Evolutionary conservation across 2,113 vertebrate species (phyloP).

Genomic region (Reinhardtius hippoglossoides): DNA sequence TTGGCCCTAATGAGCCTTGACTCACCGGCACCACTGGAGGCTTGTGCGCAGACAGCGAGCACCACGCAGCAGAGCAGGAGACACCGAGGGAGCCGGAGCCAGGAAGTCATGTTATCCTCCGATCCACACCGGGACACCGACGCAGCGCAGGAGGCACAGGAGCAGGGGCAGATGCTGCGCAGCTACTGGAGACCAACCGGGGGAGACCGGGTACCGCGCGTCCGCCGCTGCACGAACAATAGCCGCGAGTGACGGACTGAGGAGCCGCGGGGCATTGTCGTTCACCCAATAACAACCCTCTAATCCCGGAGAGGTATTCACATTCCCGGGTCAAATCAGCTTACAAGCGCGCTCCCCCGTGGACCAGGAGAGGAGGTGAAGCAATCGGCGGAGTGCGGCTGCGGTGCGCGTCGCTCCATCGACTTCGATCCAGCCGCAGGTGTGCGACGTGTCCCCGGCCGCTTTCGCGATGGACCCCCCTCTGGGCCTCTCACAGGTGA

Average conservation of each 20-base stretch:
- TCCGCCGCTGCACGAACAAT: constrained; percentile 71
- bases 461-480: not conserved
- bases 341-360: constrained; percentile 72
- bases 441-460: constrained; percentile 67
- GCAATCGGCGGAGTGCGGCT: constrained; percentile 44
- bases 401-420: constrained; percentile 59
- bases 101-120: constrained; percentile 81
- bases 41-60: constrained; percentile 49
- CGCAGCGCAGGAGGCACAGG: constrained; percentile 43
- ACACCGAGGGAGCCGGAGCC: constrained; percentile 74
- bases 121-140: constrained; percentile 65
- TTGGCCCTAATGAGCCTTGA: constrained; percentile 62
- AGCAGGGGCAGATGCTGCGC: constrained; percentile 29
- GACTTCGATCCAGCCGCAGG: constrained; percentile 66
- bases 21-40: constrained; percentile 75
- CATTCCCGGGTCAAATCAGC: constrained; percentile 72
- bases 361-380: constrained; percentile 64
- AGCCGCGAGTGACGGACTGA: constrained; percentile 62
- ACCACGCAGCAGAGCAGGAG: constrained; percentile 63
- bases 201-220: constrained; percentile 53
- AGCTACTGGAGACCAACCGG: constrained; percentile 49
- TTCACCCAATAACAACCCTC: constrained; percentile 57
- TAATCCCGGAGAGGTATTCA: constrained; percentile 75
- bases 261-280: constrained; percentile 71
- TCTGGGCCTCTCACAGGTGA: constrained; percentile 29